phyloP scores from a whole-genome alignment of 2,113 vertebrate genomes.

The Arenaria interpres region DNA sequence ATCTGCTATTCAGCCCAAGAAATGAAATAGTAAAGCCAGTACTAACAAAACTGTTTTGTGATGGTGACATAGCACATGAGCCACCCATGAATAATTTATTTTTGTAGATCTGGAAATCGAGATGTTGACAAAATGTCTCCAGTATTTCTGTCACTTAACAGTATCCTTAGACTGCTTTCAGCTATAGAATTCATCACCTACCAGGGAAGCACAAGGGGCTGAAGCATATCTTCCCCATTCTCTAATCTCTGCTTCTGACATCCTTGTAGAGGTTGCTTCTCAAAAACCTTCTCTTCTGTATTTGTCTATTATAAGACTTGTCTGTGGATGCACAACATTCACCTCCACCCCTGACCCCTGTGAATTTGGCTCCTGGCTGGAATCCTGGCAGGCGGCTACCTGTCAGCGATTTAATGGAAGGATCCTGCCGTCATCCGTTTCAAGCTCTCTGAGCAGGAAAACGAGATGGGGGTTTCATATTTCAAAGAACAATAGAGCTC shows the following conservation, averaged over 20 bases:
- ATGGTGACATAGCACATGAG: neutral
- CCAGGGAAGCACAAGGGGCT: neutral
- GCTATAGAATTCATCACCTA: neutral
- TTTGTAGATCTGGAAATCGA: neutral
- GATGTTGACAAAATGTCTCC: neutral
- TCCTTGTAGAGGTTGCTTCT: neutral
- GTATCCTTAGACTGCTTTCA: neutral
- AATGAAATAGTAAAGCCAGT: neutral
- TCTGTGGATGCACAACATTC: neutral
- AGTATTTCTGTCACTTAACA: neutral
- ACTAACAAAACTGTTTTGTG: neutral
- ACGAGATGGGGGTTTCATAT: neutral
- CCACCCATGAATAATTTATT: neutral
- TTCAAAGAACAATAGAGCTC: constrained; percentile 37
- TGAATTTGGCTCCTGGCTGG: neutral
- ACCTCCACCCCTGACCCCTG: neutral
- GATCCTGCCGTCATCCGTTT: neutral
- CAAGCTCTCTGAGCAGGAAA: neutral
- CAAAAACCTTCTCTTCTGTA: neutral
- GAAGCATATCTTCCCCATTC: neutral
- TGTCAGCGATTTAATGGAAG: constrained; percentile 1
- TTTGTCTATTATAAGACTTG: neutral
- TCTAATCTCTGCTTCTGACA: neutral
- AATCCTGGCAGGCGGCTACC: neutral
- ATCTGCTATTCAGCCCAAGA: neutral